phyloP scores from a whole-genome alignment of 2,797 vertebrate genomes.

The Arrhamphus sclerolepis region DNA sequence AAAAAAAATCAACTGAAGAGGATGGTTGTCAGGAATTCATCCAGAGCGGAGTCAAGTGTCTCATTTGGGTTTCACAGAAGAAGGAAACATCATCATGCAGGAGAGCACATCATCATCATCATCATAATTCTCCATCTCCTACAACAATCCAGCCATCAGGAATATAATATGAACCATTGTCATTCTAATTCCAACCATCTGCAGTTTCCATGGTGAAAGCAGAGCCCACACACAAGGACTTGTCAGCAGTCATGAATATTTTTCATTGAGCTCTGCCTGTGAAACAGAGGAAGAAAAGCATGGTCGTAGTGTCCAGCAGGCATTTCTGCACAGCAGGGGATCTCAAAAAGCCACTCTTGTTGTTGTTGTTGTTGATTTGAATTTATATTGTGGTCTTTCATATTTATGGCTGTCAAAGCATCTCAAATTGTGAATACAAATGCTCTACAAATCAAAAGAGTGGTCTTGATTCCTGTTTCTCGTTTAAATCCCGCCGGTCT shows the following conservation, averaged over 20 bases:
- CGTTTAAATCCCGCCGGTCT: constrained; percentile 7
- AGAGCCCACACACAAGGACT: constrained; percentile 59
- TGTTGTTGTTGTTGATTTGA: constrained; percentile 24
- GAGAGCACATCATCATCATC: constrained; percentile 36
- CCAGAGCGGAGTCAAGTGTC: constrained; percentile 35
- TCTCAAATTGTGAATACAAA: constrained; percentile 20
- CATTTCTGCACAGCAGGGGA: constrained; percentile 9
- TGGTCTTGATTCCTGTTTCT: constrained; percentile 13
- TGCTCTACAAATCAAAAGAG: neutral
- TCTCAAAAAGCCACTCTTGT: constrained; percentile 31
- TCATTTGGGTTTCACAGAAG: constrained; percentile 26
- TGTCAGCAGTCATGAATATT: constrained; percentile 65
- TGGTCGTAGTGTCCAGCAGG: constrained; percentile 32
- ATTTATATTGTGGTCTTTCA: constrained; percentile 21
- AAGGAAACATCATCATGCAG: constrained; percentile 15
- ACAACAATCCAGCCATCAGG: constrained; percentile 47
- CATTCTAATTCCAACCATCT: constrained; percentile 66
- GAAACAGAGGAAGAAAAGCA: constrained; percentile 25
- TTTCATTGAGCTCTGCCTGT: constrained; percentile 53
- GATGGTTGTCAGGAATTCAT: constrained; percentile 10
- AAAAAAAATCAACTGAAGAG: neutral
- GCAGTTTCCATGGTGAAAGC: constrained; percentile 74
- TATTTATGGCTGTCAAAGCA: constrained; percentile 28
- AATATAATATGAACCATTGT: constrained; percentile 65
- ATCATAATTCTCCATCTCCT: constrained; percentile 25